These are phyloP conservation scores for Nomada goodeniana DNA, from an alignment of 2,888 invertebrate genomes.

Conservation along the genomic window DNA sequence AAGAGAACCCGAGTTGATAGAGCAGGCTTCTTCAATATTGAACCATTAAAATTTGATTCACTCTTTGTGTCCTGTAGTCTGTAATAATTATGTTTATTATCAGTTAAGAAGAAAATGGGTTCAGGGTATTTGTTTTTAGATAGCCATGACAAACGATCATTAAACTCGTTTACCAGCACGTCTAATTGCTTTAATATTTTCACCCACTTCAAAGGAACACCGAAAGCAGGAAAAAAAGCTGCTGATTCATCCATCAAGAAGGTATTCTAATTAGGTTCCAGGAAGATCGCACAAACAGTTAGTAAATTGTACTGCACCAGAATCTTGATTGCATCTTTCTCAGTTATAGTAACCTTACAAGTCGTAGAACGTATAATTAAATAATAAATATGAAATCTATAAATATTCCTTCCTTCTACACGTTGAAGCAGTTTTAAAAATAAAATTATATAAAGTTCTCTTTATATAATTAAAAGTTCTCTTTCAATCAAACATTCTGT, in stretches of 20 bases:
- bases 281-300: background rate
- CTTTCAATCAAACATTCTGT: too few relatives aligned
- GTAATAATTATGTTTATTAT: background rate
- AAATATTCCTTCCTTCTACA: too few relatives aligned
- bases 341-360: too few relatives aligned
- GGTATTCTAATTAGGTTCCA: background rate
- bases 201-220: background rate
- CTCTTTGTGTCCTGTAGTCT: background rate
- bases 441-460: too few relatives aligned
- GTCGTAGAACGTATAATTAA: too few relatives aligned
- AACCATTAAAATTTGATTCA: too few relatives aligned
- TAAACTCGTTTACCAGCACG: background rate
- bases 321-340: background rate
- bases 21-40: too few relatives aligned
- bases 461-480: too few relatives aligned
- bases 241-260: conserved; percentile 1
- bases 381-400: too few relatives aligned
- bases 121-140: background rate
- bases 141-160: background rate
- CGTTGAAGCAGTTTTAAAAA: too few relatives aligned
- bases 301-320: background rate
- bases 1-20: too few relatives aligned
- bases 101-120: background rate
- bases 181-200: background rate
- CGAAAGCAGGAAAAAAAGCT: background rate